Conservation (phyloP, 2,888 invertebrate genomes). For the Andrena fulva region DNA sequence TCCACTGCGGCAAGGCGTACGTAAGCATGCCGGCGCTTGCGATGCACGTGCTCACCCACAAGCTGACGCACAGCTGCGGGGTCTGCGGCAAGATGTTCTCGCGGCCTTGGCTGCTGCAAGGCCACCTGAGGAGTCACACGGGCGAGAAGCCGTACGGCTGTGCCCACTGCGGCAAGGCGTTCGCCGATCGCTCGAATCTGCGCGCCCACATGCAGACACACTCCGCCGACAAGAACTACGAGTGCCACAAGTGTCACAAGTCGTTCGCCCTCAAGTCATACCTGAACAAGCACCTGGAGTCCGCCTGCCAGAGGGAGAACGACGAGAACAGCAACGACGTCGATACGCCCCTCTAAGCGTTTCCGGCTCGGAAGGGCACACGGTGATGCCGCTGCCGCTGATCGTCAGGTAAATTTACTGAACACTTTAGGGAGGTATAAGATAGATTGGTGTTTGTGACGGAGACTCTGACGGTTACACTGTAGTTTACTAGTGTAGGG, state of each 20-base stretch:
- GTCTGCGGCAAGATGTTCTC: conserved; percentile 98
- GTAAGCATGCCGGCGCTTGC: conserved; percentile 99
- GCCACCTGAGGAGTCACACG: conserved; percentile 95
- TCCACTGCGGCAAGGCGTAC: conserved; percentile 98
- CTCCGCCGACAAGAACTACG: conserved; percentile 95
- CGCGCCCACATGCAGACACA: conserved; percentile 98
- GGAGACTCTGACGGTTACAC: too few relatives aligned
- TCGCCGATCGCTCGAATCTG: conserved; percentile 97
- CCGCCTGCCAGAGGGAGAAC: conserved; percentile 91
- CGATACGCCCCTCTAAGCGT: conserved; percentile 73
- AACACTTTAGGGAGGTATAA: not conserved
- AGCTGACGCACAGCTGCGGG: conserved; percentile 95
- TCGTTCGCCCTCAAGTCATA: conserved; percentile 98
- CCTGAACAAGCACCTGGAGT: conserved; percentile 97
- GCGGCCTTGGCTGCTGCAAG: conserved; percentile 97
- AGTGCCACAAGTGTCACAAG: conserved; percentile 95
- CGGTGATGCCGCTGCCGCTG: conserved; percentile 12
- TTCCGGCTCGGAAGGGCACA: not conserved
- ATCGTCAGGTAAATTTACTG: conserved; percentile 11
- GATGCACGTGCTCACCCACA: conserved; percentile 97
- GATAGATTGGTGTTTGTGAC: too few relatives aligned
- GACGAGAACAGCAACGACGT: conserved; percentile 70
- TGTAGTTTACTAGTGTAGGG: too few relatives aligned
- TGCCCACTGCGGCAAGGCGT: conserved; percentile 95
- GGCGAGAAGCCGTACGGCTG: conserved; percentile 98